Conservation (phyloP, 2,888 invertebrate genomes). For the Heteromurus nitidus region DNA sequence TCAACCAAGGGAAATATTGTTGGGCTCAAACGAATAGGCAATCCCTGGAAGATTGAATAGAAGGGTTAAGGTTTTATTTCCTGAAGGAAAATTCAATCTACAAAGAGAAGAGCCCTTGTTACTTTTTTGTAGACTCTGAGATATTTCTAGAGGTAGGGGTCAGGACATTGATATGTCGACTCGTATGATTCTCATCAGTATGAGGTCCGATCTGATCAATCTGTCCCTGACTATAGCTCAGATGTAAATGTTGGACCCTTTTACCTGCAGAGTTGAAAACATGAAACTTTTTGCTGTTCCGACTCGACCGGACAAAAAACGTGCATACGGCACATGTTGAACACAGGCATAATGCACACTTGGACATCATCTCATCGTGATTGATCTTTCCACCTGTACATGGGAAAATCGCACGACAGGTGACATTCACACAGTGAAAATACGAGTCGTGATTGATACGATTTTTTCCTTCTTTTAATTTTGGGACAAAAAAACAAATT, state of each 20-base stretch:
- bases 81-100: too few relatives aligned
- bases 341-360: too few relatives aligned
- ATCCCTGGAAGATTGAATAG: too few relatives aligned
- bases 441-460: slow-evolving; percentile 31
- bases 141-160: slow-evolving; percentile 38
- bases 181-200: slow-evolving; percentile 31
- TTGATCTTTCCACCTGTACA: slow-evolving; percentile 43
- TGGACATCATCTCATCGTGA: slow-evolving; percentile 11
- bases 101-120: too few relatives aligned
- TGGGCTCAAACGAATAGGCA: too few relatives aligned
- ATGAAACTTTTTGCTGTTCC: not conserved
- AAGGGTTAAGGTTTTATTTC: too few relatives aligned
- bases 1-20: too few relatives aligned
- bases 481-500: not conserved
- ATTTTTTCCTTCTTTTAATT: not conserved
- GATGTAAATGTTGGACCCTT: not conserved
- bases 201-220: slow-evolving; percentile 38
- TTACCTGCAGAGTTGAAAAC: too few relatives aligned
- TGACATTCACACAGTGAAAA: slow-evolving; percentile 23
- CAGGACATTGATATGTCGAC: slow-evolving; percentile 53
- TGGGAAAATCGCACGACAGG: slow-evolving; percentile 26
- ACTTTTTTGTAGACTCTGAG: too few relatives aligned
- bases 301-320: too few relatives aligned
- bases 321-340: too few relatives aligned
- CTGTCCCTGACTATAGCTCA: slow-evolving; percentile 11